A percentile compares a stretch with the other conserved stretches of the same genome.
phyloP scores from a whole-genome alignment of 2,113 vertebrate genomes.

The Cnemophilus loriae region DNA sequence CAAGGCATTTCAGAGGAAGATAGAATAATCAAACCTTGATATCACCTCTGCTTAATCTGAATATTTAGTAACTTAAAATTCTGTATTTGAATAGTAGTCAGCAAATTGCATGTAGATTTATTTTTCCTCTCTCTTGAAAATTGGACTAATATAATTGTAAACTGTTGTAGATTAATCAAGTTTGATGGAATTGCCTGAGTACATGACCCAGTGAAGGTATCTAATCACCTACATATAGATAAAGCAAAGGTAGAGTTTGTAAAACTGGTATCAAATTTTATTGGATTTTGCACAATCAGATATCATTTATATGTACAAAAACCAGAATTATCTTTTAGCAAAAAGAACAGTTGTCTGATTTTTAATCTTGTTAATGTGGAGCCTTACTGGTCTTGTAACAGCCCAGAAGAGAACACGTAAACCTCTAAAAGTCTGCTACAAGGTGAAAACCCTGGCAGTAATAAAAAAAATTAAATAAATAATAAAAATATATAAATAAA shows the following conservation, averaged over 20 bases:
- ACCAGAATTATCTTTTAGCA: constrained; percentile 1
- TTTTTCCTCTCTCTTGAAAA: not conserved
- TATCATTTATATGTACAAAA: not conserved
- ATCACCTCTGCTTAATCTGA: not conserved
- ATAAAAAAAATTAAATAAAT: no score
- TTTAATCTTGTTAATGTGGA: not conserved
- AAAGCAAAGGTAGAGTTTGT: not conserved
- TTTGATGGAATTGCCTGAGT: not conserved
- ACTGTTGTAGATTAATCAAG: not conserved
- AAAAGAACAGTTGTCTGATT: not conserved
- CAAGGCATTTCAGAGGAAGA: not conserved
- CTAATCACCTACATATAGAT: not conserved
- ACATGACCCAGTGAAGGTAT: not conserved
- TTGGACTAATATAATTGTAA: not conserved
- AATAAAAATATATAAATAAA: no score
- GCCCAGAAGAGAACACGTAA: not conserved
- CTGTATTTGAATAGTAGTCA: not conserved
- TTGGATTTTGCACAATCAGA: not conserved
- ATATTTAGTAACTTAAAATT: not conserved
- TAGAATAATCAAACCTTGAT: not conserved
- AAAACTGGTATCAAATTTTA: constrained; percentile 16
- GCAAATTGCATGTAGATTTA: not conserved
- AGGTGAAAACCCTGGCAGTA: not conserved
- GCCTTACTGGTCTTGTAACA: not conserved
- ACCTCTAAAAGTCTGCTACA: constrained; percentile 1